A percentile compares a stretch with the other conserved stretches of the same genome.
Evolutionary conservation across 2,888 invertebrate species (phyloP).

Genomic region (Agrochola lota): DNA sequence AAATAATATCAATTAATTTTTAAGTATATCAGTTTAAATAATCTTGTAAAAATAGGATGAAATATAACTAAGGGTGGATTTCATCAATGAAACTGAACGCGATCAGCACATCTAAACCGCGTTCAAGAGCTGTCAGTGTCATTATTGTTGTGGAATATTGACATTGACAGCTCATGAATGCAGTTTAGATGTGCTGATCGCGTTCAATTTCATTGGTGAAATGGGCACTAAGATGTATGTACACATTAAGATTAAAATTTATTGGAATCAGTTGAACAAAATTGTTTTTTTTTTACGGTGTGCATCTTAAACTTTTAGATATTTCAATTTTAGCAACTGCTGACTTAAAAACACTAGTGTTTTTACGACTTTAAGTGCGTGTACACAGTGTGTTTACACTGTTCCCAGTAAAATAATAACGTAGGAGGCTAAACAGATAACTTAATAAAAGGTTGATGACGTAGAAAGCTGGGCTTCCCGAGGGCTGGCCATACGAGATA

Average conservation of each 20-base stretch:
- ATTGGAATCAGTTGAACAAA: neutral
- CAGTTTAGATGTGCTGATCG: too few species aligned
- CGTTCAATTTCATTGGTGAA: too few species aligned
- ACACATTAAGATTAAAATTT: neutral
- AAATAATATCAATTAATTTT: constrained; percentile 15
- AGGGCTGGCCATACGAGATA: constrained; percentile 68
- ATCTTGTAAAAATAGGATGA: constrained; percentile 8
- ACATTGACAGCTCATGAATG: too few species aligned
- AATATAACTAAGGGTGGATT: neutral
- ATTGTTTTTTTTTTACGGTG: neutral
- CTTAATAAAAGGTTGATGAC: constrained; percentile 66
- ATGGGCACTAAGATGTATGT: neutral
- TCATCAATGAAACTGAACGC: too few species aligned
- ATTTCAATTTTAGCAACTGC: neutral
- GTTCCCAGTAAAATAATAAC: constrained; percentile 22
- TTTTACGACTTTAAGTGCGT: neutral
- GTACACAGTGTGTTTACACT: neutral
- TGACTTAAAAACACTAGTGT: neutral
- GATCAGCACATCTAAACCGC: too few species aligned
- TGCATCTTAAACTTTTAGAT: neutral
- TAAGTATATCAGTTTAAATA: neutral
- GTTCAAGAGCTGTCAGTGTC: too few species aligned
- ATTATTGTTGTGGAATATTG: too few species aligned
- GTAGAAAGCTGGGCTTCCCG: constrained; percentile 60
- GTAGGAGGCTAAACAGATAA: constrained; percentile 40